Base-by-base conservation (phyloP, 1,140 invertebrate genomes). In the Chrysopa pallens region DNA sequence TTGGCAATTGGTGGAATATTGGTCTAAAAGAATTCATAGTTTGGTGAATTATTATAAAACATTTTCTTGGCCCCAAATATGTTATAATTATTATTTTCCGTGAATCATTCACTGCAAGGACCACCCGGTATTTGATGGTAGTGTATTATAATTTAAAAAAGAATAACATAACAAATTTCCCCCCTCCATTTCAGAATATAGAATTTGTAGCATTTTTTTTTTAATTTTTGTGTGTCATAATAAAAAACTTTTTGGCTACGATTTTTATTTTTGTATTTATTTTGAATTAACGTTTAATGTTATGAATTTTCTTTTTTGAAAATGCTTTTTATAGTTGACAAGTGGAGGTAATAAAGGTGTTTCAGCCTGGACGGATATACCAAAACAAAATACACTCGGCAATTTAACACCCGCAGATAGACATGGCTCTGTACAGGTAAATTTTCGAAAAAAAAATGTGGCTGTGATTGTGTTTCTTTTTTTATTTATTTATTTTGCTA, bases 371-470 rank as follows among this genome's bases (percentile, higher is more conserved):
- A 65, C 66, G 48, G 67, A 69, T 58, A 60, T 67, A 48, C 66
- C 67, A 36, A 68, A 69, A 50, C 64, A 67, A 64, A 65, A 62
- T 61, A 67, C 63, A 63, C 72, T 79, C 52, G 74, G 79, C 52
- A 77, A 79, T 64, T 74, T 92, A 56, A 90, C 86, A 50, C 85
- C 88, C 53, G 87, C 87, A 57, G 87, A 91, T 70, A 78, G 88
- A 64, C 87, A 91, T 66, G 89, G 89, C 63, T 90, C 85, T 59
- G 86, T 90, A 54, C 86, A 91, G 84, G 84, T 90, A 73, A 73
- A 69, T 68, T 51, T 46, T 58, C 55, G 51, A 23, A 23, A 23
- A 23, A 51, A 23, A 23, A 23, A 23, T 23, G 17, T 23, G 17
- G 17, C 17, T 23, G 17, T 23, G 17, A 23, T 23, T 23, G 17